Conservation (phyloP, 2,888 invertebrate species). For the Rapana venosa region DNA sequence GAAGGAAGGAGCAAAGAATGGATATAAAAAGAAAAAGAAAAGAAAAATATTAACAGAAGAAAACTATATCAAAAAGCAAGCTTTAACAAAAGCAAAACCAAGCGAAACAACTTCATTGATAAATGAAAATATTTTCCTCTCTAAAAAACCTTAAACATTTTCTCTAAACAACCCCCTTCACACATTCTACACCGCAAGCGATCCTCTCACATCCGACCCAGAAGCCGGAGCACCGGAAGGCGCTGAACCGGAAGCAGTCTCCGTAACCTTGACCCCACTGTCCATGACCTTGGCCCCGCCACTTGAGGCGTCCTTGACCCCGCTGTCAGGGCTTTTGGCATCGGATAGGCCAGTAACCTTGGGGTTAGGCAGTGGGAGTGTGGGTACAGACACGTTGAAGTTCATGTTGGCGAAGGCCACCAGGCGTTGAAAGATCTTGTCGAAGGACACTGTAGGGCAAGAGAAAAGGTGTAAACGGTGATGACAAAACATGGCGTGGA, state of each 20-base stretch:
- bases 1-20: background rate
- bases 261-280: background rate
- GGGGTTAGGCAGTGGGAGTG: background rate
- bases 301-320: background rate
- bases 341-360: background rate
- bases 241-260: too few species aligned
- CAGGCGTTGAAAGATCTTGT: conserved; percentile 14
- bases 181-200: background rate
- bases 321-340: background rate
- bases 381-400: conserved; percentile 17
- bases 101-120: too few species aligned
- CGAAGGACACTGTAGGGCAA: background rate
- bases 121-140: too few species aligned
- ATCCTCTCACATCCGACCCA: background rate
- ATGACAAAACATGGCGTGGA: too few species aligned
- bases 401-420: conserved; percentile 8
- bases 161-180: background rate
- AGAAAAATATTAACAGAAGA: background rate
- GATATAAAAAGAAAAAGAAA: background rate
- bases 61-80: background rate
- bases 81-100: background rate
- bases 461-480: too few species aligned
- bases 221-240: background rate
- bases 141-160: too few species aligned
- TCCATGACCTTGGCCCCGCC: background rate